Percentiles rank a stretch among this genome's conserved stretches.
Evolutionary conservation across 2,797 vertebrate genomes (phyloP).

Genomic region (Syndactyla subalaris): DNA sequence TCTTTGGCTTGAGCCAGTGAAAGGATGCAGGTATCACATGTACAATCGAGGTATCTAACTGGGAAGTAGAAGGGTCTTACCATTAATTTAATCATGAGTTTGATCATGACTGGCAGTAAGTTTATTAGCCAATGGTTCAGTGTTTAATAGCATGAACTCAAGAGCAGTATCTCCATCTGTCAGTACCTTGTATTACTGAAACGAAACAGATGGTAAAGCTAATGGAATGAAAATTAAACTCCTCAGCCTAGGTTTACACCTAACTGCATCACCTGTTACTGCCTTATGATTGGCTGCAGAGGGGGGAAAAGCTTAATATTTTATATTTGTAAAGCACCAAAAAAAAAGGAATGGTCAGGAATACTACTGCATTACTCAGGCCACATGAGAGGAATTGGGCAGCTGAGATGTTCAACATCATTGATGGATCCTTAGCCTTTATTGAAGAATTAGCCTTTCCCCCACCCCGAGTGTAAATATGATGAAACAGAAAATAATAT

Average conservation of each 20-base stretch:
- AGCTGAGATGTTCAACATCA: background rate
- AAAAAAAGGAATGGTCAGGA: background rate
- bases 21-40: background rate
- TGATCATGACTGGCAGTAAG: background rate
- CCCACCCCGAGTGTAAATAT: background rate
- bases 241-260: background rate
- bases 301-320: accelerated
- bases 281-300: background rate
- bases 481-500: background rate
- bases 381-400: background rate
- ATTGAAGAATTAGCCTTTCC: background rate
- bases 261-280: background rate
- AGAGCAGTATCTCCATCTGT: slow-evolving; percentile 14
- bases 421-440: background rate
- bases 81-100: background rate
- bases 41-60: background rate
- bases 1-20: background rate
- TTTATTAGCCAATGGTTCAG: background rate
- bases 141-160: background rate
- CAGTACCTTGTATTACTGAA: background rate
- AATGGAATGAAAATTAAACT: slow-evolving; percentile 32
- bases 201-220: slow-evolving; percentile 39
- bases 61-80: background rate
- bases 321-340: background rate
- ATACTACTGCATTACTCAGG: background rate